Base-by-base conservation (phyloP, 2,113 vertebrate genomes). In the Pimephales promelas region DNA sequence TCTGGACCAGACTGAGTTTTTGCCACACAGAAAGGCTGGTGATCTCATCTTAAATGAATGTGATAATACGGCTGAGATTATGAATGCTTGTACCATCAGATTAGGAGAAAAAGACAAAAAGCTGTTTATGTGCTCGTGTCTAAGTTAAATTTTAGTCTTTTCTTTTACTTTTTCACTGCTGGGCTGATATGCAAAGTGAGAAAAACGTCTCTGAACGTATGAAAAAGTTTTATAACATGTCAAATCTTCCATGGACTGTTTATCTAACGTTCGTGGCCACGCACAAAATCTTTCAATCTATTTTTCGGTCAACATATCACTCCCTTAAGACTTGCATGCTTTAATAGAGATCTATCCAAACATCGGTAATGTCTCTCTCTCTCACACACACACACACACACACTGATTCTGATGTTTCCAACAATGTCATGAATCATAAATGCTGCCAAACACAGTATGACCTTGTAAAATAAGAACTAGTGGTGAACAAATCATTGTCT, bases 1-100 rank as follows among this genome's bases (percentile, higher is more conserved):
- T 94, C 94, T 89, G 87, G 89, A 90, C 88, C 87, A 83, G 88
- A 84, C 86, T 26, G 79, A 82, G 88, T 89, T 89, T 89, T 89
- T 89, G 88, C 90, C 89, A 86, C 92, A 91, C 91, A 91, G 88
- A 89, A 86, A 90, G 89, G 89, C 76, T 59, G 83, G 81, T 56
- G 87, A 91, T 92, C 84, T 88, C 90, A 92, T 93, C 91, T 90
- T 85, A 68, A 77, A 68, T 49, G 84, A 89, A 84, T 86, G 90
- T 73, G 76, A 84, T 57, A 88, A 87, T 71, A 83, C 43, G 13
- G 47, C 84, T 31, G 40, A 64, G 40, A 79, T 86, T 85, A 77
- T 73, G 72, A 87, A 82, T 31, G 85, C 45, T 59, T 57, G 80
- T 81, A 70, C 77, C 76, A 86, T 83, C 85, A 86, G 85, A 88